Conservation (phyloP, 2,888 invertebrate genomes). For the Dicranocentrus wangi region DNA sequence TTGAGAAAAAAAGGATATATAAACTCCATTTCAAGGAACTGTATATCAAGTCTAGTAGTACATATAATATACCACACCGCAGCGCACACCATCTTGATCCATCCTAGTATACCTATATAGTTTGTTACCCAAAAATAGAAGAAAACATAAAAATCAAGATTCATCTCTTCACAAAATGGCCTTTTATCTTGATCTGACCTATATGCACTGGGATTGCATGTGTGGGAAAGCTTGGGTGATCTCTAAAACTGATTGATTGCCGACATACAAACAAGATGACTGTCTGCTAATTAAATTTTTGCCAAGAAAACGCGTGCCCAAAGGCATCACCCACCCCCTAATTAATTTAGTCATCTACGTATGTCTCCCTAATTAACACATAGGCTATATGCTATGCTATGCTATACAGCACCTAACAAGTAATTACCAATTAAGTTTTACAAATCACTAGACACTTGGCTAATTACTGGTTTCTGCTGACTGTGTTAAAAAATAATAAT, state of each 20-base stretch:
- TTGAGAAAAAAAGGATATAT: not conserved
- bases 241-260: not conserved
- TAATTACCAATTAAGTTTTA: too few species aligned
- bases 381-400: too few species aligned
- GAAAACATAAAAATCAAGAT: constrained; percentile 17
- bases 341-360: constrained; percentile 6
- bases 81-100: not conserved
- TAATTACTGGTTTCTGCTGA: too few species aligned
- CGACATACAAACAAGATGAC: not conserved
- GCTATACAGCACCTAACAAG: too few species aligned
- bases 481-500: too few species aligned
- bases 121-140: constrained; percentile 13
- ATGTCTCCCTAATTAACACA: too few species aligned
- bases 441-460: too few species aligned
- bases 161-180: not conserved
- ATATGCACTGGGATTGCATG: not conserved
- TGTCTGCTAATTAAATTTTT: not conserved
- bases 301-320: not conserved
- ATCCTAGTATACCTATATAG: not conserved
- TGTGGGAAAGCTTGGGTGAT: not conserved
- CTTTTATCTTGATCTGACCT: constrained; percentile 46
- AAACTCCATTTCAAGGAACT: constrained; percentile 7
- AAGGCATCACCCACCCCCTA: not conserved
- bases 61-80: constrained; percentile 19
- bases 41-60: not conserved